A percentile compares a stretch with the other conserved stretches of the same genome.
Evolutionary conservation across 1,140 invertebrate species (phyloP).

Genomic region (Gerris buenoi): DNA sequence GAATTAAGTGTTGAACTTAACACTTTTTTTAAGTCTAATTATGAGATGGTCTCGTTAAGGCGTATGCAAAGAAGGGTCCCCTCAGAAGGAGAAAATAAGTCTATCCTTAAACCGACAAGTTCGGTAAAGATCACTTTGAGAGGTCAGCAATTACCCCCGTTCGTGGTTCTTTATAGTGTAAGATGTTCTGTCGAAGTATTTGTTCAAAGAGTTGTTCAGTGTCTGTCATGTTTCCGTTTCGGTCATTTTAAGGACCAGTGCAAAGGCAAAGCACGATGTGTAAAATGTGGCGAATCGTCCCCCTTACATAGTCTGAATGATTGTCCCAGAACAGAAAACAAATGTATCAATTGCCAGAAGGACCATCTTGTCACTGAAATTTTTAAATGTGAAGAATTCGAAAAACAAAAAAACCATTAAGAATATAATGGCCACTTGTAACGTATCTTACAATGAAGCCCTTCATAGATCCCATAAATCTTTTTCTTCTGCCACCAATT

Average conservation of each 20-base stretch:
- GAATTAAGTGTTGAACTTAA: too few relatives aligned
- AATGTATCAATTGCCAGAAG: not conserved
- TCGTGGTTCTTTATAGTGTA: not conserved
- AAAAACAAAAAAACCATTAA: not conserved
- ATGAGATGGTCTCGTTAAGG: too few relatives aligned
- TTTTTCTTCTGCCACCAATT: not conserved
- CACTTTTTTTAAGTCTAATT: too few relatives aligned
- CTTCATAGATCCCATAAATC: not conserved
- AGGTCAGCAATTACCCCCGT: not conserved
- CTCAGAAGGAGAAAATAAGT: too few relatives aligned
- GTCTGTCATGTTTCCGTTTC: not conserved
- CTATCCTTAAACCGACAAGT: not conserved
- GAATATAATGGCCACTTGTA: not conserved
- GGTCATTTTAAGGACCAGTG: not conserved
- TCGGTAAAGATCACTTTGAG: not conserved
- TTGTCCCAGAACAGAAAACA: not conserved
- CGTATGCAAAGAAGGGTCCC: too few relatives aligned
- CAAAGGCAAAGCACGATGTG: not conserved
- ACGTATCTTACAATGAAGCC: not conserved
- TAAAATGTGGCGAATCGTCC: not conserved
- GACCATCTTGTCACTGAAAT: not conserved
- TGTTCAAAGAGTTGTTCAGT: too few relatives aligned
- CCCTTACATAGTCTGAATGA: not conserved
- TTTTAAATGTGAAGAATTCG: not conserved
- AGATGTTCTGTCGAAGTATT: not conserved